phyloP scores from a whole-genome alignment of 2,797 vertebrate species.

The Spizella passerina region DNA sequence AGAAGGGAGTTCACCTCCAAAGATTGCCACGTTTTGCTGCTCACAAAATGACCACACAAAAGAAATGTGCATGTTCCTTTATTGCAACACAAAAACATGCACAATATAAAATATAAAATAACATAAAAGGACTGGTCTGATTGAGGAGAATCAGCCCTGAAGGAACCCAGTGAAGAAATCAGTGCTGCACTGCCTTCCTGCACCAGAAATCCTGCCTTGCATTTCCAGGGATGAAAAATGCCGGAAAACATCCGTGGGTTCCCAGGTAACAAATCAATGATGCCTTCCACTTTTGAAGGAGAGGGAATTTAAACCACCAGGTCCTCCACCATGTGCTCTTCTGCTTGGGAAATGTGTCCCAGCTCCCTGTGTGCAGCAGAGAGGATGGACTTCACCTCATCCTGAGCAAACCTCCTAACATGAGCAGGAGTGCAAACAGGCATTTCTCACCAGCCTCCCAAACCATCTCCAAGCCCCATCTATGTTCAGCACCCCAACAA shows the following conservation, averaged over 20 bases:
- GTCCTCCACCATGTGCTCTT: neutral
- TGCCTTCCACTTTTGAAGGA: neutral
- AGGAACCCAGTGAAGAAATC: neutral
- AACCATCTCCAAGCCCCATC: neutral
- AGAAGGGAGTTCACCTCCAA: neutral
- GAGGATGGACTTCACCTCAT: neutral
- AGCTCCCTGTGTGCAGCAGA: neutral
- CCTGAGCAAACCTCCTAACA: neutral
- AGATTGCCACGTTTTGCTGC: neutral
- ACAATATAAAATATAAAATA: neutral
- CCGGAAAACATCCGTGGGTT: neutral
- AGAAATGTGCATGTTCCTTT: fast-evolving
- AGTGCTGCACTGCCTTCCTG: neutral
- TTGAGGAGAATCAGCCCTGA: neutral
- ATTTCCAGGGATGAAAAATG: neutral
- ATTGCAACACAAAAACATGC: neutral
- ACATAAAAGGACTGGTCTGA: neutral
- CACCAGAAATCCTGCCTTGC: neutral
- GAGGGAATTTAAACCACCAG: neutral
- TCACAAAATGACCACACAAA: neutral
- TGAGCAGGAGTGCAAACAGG: neutral
- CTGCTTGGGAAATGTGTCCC: neutral
- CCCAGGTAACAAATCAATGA: neutral
- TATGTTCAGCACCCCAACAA: slow-evolving; percentile 1
- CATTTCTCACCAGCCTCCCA: neutral